Evolutionary conservation across 1,140 invertebrate genomes (phyloP), one percentile per base, ranked within the genome.

Genomic region (Bombus consobrinus): DNA sequence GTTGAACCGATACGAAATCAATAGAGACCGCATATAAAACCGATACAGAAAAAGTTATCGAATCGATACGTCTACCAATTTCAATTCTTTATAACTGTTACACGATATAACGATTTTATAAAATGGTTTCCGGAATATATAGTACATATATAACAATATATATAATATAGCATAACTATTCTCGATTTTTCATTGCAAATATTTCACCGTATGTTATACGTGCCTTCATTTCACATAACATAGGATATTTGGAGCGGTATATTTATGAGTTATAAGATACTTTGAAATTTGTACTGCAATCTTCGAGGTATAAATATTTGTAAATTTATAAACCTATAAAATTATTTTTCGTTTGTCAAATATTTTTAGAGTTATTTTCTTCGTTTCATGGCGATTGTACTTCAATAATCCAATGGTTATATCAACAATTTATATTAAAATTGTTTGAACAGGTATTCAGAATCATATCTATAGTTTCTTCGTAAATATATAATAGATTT

Each of bases 1-100:
- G 34, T 68, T 37, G 34, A 68, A 68, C 66, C 66, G 66, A 37
- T 68, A 68, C 66, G 66, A 68, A 68, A 68, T 68, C 66, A 37
- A 68, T 68, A 68, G 66, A 22, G 3, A 25, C 66, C 22, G 18
- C 18, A 68, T 37, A 68, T 37, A 68, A 68, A 68, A 68, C 66
- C 22, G 66, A 68, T 68, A 68, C 34, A 22, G 66, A 37, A 68
- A 68, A 68, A 68, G 66, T 68, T 68, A 68, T 37, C 34, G 37
- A 68, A 68, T 68, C 66, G 66, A 68, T 37, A 25, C 37, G 66
- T 68, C 66, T 68, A 68, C 34, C 66, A 68, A 68, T 68, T 68
- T 68, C 34, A 37, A 34, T 68, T 68, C 9, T 68, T 68, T 68
- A 68, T 68, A 22, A 68, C 34, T 37, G 66, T 37, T 68, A 68